Evolutionary conservation across 2,113 vertebrate species (phyloP), one percentile per base, ranked within the genome.

Genomic region (Charadrius vociferus): DNA sequence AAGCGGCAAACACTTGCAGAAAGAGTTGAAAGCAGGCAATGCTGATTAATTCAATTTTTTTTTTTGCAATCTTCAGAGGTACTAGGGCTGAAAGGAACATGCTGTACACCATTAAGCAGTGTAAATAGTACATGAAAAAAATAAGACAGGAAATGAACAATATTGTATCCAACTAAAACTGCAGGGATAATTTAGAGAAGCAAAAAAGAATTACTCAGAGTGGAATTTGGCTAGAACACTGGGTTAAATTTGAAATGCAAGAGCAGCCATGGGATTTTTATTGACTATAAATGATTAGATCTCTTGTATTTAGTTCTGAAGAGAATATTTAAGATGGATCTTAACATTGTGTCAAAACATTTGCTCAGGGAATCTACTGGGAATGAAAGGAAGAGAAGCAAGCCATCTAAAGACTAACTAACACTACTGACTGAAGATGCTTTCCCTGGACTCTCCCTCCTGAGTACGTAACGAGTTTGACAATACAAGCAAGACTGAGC

Each of bases 71-170:
- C 72, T 95, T 97, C 87, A 91, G 95, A 96, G 81, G 61, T 87
- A 72, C 73, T 93, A 72, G 56, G 91, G 81, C 95, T 95, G 95
- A 97, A 96, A 94, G 95, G 96, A 97, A 97, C 96, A 97, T 41
- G 94, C 91, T 96, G 96, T 97, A 96, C 96, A 94, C 93, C 78
- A 93, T 49, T 91, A 82, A 93, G 87, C 87, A 96, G 95, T 94
- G 95, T 97, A 97, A 97, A 97, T 93, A 96, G 95, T 65, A 96
- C 95, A 91, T 65, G 95, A 96, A 97, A 97, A 97, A 96, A 96
- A 91, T 36, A 96, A 94, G 84, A 95, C 95, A 97, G 96, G 96
- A 97, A 96, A 96, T 95, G 95, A 97, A 93, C 62, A 75, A 95
- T 82, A 91, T 10, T 90, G 87, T 91, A 96, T 97, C 96, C 96